Conservation (phyloP, 2,797 vertebrate species). For the Pseudomugil tenellus region DNA sequence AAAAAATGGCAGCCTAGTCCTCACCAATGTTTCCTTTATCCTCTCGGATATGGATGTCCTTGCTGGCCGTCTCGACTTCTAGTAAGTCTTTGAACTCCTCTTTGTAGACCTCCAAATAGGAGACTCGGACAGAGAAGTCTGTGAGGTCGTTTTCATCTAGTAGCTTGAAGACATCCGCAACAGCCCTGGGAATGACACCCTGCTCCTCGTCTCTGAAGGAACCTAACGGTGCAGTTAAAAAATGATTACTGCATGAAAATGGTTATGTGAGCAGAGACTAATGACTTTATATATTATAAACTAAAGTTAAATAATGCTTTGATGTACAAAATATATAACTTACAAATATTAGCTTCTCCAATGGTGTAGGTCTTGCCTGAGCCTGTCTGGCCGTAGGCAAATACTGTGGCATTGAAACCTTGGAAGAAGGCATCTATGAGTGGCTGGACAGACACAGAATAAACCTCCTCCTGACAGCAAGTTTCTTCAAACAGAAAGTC, state of each 20-base stretch:
- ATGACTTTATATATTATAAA: not conserved
- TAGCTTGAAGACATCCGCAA: conserved; percentile 94
- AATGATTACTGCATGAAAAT: not conserved
- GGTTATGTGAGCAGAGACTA: conserved; percentile 6
- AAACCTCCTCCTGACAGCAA: conserved; percentile 89
- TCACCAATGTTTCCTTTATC: conserved; percentile 94
- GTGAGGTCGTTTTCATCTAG: conserved; percentile 94
- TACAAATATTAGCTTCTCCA: conserved; percentile 94
- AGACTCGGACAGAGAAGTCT: conserved; percentile 92
- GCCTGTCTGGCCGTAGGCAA: conserved; percentile 96
- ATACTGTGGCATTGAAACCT: conserved; percentile 94
- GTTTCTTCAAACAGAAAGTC: conserved; percentile 89
- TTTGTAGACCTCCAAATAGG: conserved; percentile 97
- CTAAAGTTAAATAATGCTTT: not conserved
- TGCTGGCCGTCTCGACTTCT: conserved; percentile 94
- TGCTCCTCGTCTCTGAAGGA: conserved; percentile 94
- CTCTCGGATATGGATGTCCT: conserved; percentile 95
- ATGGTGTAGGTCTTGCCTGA: conserved; percentile 98
- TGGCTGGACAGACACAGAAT: conserved; percentile 88
- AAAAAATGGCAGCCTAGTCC: conserved; percentile 22
- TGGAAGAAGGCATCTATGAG: conserved; percentile 94
- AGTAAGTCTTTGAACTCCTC: conserved; percentile 96
- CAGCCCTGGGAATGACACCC: conserved; percentile 93
- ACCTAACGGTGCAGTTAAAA: conserved; percentile 75
- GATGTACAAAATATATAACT: conserved; percentile 81